Conservation (phyloP, 1,140 invertebrate species). For the Orius insidiosus region DNA sequence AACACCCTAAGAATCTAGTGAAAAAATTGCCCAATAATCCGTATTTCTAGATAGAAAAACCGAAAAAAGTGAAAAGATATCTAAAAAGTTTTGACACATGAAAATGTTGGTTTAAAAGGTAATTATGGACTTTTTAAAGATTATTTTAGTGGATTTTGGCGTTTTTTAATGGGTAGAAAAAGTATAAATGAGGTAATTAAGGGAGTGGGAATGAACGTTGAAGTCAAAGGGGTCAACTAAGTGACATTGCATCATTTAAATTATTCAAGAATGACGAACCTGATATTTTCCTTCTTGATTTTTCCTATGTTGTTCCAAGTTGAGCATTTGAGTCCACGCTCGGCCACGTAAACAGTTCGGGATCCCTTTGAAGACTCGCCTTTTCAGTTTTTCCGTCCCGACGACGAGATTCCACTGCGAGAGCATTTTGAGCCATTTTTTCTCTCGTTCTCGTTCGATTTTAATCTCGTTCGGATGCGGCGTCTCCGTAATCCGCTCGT, state of each 20-base stretch:
- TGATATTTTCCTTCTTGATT: constrained; percentile 69
- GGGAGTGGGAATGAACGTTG: no score
- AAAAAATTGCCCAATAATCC: no score
- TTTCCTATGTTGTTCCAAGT: constrained; percentile 55
- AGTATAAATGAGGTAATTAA: no score
- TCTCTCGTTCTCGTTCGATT: constrained; percentile 73
- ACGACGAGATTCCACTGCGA: constrained; percentile 53
- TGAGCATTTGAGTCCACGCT: constrained; percentile 71
- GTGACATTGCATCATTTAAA: constrained; percentile 5
- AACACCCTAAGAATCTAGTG: no score
- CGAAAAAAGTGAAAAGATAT: no score
- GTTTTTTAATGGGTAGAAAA: no score
- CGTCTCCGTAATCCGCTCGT: constrained; percentile 63
- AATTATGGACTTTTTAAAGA: no score
- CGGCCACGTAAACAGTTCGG: constrained; percentile 67
- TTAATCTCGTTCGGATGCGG: constrained; percentile 65
- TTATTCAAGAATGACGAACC: constrained; percentile 19
- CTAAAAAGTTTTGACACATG: no score
- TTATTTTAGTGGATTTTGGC: no score
- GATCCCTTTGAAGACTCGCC: constrained; percentile 92
- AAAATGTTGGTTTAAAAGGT: no score
- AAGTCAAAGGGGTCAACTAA: no score
- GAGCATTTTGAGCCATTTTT: constrained; percentile 98
- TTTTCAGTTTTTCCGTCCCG: constrained; percentile 69
- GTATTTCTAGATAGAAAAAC: no score